Conservation (phyloP, 2,113 vertebrate genomes). For the Pangasianodon hypophthalmus region DNA sequence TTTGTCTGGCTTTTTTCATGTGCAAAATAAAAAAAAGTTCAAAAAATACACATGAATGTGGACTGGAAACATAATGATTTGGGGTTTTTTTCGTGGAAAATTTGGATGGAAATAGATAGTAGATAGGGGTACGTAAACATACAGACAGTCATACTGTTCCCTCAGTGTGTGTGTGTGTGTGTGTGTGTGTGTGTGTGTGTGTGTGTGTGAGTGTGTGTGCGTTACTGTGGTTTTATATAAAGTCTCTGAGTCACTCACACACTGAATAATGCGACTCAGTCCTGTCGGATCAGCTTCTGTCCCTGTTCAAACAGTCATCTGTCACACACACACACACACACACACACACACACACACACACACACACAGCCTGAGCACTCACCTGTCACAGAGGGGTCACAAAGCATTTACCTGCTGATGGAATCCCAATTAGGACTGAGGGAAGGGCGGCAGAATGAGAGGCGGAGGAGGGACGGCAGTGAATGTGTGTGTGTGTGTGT, state of each 20-base stretch:
- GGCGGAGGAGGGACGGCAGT: conserved; percentile 14
- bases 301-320: conserved; percentile 53
- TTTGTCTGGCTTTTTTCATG: background rate
- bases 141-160: conserved; percentile 11
- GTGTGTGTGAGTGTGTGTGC: conserved; percentile 6
- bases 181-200: background rate
- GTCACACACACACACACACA: conserved; percentile 8
- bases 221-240: conserved; percentile 23
- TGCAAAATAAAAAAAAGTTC: background rate
- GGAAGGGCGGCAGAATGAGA: conserved; percentile 54
- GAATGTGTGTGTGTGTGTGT: conserved; percentile 36
- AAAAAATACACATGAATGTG: background rate
- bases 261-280: conserved; percentile 64
- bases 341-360: conserved; percentile 14
- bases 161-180: background rate
- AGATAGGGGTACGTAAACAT: background rate
- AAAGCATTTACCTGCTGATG: conserved; percentile 79
- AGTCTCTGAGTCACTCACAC: conserved; percentile 49
- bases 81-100: background rate
- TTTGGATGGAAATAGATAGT: background rate
- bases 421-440: conserved; percentile 75
- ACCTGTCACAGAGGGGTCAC: conserved; percentile 74
- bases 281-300: conserved; percentile 56
- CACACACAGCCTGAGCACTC: conserved; percentile 28
- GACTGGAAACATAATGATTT: background rate